Base-by-base conservation (phyloP, 2,888 invertebrate species). In the Philopedon plagiatum region DNA sequence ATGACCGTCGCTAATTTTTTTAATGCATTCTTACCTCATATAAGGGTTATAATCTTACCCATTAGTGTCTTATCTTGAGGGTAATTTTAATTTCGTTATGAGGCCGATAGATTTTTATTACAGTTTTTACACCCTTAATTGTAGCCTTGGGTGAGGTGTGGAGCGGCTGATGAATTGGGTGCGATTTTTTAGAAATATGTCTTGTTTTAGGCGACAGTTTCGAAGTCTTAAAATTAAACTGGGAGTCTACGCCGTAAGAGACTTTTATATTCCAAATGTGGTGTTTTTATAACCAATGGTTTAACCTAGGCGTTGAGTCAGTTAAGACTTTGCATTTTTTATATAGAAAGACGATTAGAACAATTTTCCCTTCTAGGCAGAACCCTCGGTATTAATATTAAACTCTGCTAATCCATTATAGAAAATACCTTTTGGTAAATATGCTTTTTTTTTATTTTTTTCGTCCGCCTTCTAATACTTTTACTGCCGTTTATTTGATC, bases 1-100 rank as follows among this genome's bases (percentile, higher is more conserved):
- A 72, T 66, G 37, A 72, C 73, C 73, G 73, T 73, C 29, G 73
- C 73, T 73, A 73, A 73, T 73, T 73, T 68, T 65, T 57, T 67
- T 67, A 72, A 72, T 67, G 72, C 63, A 58, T 26, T 29, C 23
- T 5, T 1, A 54, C 11, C 15, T 18, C 32, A 19, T 37, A 37
- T 62, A 67, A 72, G 71, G 66, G 66, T 66, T 66, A 56, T 58
- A 49, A 57, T 26, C 18, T 44, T 18, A 29, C 5, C 66, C 61
- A 72, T 72, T 58, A 69, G 61, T 19, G 11, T 13, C 34, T 62
- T 72, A 67, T 63, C 72, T 72, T 46, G 34, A 54, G 72, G 72
- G 72, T 63, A 39, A 58, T 51, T 41, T 71, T 61, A 49, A 66
- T 71, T 71, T 71, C 54, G 60, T 41, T 41, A 51, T 15, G 41